Percentiles rank a stretch among this genome's conserved stretches.
These are phyloP conservation scores for Tinea trinotella DNA, from an alignment of 2,888 invertebrate species.

Conservation along the genomic window DNA sequence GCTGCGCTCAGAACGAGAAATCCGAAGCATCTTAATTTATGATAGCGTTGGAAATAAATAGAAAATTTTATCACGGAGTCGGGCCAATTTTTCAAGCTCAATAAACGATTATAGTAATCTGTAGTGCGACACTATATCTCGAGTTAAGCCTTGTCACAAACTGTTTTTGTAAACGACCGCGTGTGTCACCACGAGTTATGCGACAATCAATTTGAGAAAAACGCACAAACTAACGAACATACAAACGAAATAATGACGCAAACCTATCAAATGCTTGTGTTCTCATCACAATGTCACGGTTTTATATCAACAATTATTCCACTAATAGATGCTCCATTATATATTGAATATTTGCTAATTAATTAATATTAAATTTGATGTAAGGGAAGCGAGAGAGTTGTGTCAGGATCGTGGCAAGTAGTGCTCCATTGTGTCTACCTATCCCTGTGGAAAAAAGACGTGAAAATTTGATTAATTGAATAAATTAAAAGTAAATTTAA, in stretches of 20 bases:
- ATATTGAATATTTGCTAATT: too few relatives aligned
- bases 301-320: too few relatives aligned
- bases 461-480: too few relatives aligned
- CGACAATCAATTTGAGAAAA: conserved; percentile 58
- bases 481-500: too few relatives aligned
- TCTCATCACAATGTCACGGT: too few relatives aligned
- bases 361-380: too few relatives aligned
- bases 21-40: conserved; percentile 49
- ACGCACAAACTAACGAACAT: too few relatives aligned
- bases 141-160: conserved; percentile 15
- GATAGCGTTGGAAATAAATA: conserved; percentile 32
- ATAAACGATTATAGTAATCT: conserved; percentile 36
- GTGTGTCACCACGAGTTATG: conserved; percentile 32
- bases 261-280: conserved; percentile 44
- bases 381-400: too few relatives aligned
- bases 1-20: conserved; percentile 19
- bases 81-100: conserved; percentile 39
- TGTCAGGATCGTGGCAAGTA: too few relatives aligned
- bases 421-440: too few relatives aligned
- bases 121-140: conserved; percentile 19
- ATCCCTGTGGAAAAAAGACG: too few relatives aligned
- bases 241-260: conserved; percentile 38
- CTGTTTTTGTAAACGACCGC: conserved; percentile 16
- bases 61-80: conserved; percentile 37
- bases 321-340: too few relatives aligned